phyloP scores from a whole-genome alignment of 1,140 invertebrate genomes.

The Paraescarpia echinospica region DNA sequence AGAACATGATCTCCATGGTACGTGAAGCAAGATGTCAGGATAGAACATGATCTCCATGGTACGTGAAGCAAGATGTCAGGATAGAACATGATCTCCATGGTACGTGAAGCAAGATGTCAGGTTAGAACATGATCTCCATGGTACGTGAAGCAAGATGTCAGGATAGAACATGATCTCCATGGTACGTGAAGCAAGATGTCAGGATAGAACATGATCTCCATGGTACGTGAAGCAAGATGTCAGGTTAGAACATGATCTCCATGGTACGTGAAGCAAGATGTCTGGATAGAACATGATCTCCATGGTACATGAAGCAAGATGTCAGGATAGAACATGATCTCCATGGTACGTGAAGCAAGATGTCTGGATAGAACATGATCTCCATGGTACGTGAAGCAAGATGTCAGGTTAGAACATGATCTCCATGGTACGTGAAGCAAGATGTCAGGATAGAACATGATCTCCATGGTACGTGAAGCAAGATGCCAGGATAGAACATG shows the following conservation, averaged over 20 bases:
- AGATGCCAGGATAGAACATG: background rate
- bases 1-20: background rate
- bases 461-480: background rate
- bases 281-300: background rate
- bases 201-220: background rate
- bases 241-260: background rate
- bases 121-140: background rate
- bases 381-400: background rate
- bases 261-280: background rate
- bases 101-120: background rate
- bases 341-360: background rate
- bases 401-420: background rate
- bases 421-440: background rate
- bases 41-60: background rate
- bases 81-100: background rate
- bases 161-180: background rate
- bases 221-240: background rate
- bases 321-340: background rate
- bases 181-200: background rate
- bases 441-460: background rate
- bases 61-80: background rate
- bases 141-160: background rate
- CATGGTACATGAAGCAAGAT: background rate
- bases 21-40: background rate
- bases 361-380: background rate